Base-by-base conservation (phyloP, 2,888 invertebrate species). In the Furcula furcula region DNA sequence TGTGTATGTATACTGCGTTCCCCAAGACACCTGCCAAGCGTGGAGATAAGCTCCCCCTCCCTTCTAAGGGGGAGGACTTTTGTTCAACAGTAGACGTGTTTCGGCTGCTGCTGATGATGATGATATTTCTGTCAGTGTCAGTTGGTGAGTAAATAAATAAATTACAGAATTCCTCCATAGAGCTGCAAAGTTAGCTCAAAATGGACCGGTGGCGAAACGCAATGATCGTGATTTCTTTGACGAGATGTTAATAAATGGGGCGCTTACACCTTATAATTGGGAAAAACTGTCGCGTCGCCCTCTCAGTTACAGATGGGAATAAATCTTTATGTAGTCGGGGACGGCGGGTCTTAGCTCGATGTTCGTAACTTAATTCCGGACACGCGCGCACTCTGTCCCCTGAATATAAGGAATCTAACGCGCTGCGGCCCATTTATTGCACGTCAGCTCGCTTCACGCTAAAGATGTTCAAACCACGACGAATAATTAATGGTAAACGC, bases 241-340 rank as follows among this genome's bases (percentile, higher is more conserved):
- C 78, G 79, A 84, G 83, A 78, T 77, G 83, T 76, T 84, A 86
- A 85, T 82, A 85, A 82, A 87, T 83, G 80, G 75, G 67, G 65
- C 76, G 77, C 83, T 85, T 83, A 81, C 77, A 79, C 78, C 76
- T 82, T 81, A 79, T 87, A 86, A 86, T 86, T 86, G 84, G 79
- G 80, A 85, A 86, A 87, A 85, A 85, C 71, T 81, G 86, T 84
- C 86, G 82, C 85, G 85, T 87, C 76, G 72, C 65, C 77, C 65
- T 76, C 87, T 86, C 84, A 83, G 81, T 86, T 85, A 86, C 86
- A 83, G 82, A 84, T 82, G 80, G 76, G 81, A 77, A 87, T 88
- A 85, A 88, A 87, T 88, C 87, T 88, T 82, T 84, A 82, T 82
- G 79, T 82, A 86, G 84, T 79, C 76, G 73, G 78, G 72, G 72